Evolutionary conservation across 1,140 invertebrate species (phyloP).

Genomic region (Chelonus insularis): DNA sequence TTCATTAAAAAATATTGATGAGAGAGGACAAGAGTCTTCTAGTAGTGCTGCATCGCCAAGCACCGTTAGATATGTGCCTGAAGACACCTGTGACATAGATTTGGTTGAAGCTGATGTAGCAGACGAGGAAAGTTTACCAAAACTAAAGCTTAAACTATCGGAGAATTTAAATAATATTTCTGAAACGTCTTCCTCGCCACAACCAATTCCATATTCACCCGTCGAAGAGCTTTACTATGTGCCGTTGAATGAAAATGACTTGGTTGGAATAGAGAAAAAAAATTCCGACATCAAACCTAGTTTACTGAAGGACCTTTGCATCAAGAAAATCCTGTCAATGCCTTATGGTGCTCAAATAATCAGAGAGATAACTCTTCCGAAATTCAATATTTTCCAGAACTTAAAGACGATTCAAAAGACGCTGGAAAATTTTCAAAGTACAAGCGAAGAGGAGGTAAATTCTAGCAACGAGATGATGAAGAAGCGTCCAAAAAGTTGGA

Average conservation of each 20-base stretch:
- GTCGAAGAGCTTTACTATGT: conserved; percentile 43
- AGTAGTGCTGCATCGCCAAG: conserved; percentile 60
- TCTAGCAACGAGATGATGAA: conserved; percentile 39
- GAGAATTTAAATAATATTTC: conserved; percentile 21
- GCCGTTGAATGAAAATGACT: conserved; percentile 13
- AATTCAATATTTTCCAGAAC: conserved; percentile 64
- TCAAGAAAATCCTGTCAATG: conserved; percentile 66
- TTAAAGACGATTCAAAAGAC: conserved; percentile 42
- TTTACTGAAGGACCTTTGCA: conserved; percentile 62
- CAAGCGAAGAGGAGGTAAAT: conserved; percentile 34
- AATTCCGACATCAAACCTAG: conserved; percentile 33
- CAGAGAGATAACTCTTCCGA: conserved; percentile 65
- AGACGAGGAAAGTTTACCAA: conserved; percentile 29
- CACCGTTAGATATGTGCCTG: conserved; percentile 60
- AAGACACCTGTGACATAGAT: conserved; percentile 42
- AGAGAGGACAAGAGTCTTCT: conserved; percentile 50
- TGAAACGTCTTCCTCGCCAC: conserved; percentile 27
- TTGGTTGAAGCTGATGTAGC: conserved; percentile 20
- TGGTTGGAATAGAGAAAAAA: background rate
- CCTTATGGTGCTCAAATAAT: conserved; percentile 69
- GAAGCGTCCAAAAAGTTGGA: conserved; percentile 59
- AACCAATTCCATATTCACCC: conserved; percentile 38
- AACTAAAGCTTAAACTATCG: conserved; percentile 32
- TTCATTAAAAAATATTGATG: conserved; percentile 13
- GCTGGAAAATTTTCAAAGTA: conserved; percentile 23